Conservation (phyloP, 30 jellyfish, hydroid and myxozoan species). For the Aurelia aurita complex sp. Pacific region DNA sequence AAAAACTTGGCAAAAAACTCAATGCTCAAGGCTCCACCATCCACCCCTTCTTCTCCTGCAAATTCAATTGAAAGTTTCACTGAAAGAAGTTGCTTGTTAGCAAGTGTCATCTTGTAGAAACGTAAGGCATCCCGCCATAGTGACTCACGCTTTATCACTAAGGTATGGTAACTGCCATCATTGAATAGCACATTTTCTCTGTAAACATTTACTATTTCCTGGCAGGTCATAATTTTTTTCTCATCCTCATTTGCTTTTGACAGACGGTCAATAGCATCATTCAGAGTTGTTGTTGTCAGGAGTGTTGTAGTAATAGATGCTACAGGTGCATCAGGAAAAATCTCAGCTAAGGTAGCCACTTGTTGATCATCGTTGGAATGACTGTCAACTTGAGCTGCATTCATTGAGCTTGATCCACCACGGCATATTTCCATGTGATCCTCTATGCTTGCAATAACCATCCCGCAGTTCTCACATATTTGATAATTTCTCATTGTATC, state of each 20-base stretch:
- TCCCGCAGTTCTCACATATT: neutral
- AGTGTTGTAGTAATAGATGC: conserved; percentile 31
- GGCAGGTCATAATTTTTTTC: conserved; percentile 22
- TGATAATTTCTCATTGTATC: neutral
- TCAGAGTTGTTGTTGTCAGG: conserved; percentile 27
- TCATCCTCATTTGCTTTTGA: conserved; percentile 18
- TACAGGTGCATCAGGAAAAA: conserved; percentile 14
- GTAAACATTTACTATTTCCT: conserved; percentile 23
- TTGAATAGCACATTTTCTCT: conserved; percentile 7
- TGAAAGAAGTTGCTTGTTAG: neutral
- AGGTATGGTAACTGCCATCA: conserved; percentile 6
- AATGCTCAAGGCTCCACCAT: conserved; percentile 10
- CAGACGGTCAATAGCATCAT: conserved; percentile 31
- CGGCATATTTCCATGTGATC: neutral
- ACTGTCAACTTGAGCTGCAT: neutral
- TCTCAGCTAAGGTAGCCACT: conserved; percentile 16
- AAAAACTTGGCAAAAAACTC: conserved; percentile 25
- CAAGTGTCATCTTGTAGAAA: neutral
- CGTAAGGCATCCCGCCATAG: conserved; percentile 3
- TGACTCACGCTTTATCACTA: too few relatives aligned
- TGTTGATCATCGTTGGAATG: conserved; percentile 3
- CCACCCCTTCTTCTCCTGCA: neutral
- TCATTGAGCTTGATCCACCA: conserved; percentile 19
- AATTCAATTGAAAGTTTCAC: neutral
- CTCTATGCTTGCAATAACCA: neutral